phyloP scores from a whole-genome alignment of 2,113 vertebrate genomes.

The Micronycteris hirsuta region DNA sequence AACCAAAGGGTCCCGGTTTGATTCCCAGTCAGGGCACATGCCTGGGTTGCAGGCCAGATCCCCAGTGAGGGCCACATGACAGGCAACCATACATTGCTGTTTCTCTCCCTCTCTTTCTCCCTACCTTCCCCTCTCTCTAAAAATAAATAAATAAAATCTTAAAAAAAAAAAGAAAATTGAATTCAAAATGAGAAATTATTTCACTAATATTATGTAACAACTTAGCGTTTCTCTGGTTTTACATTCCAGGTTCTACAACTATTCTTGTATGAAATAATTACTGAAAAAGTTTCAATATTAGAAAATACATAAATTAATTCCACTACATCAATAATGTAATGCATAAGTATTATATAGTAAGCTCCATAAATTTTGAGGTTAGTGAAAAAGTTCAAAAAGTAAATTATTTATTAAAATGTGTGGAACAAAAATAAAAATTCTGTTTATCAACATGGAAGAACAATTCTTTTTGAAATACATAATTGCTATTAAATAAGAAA shows the following conservation, averaged over 20 bases:
- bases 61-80: no score
- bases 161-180: no score
- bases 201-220: background rate
- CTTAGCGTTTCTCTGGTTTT: background rate
- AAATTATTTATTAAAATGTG: background rate
- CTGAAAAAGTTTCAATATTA: background rate
- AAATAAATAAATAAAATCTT: no score
- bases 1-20: no score
- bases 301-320: background rate
- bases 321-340: background rate
- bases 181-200: background rate
- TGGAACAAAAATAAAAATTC: background rate
- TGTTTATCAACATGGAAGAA: background rate
- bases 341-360: background rate
- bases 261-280: background rate
- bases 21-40: no score
- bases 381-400: background rate
- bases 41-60: no score
- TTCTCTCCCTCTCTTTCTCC: no score
- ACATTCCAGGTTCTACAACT: background rate
- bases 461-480: background rate
- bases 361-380: background rate
- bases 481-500: background rate
- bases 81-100: no score
- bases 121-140: no score